Evolutionary conservation across 2,888 invertebrate genomes (phyloP).

Genomic region (Caenorhabditis sp.): DNA sequence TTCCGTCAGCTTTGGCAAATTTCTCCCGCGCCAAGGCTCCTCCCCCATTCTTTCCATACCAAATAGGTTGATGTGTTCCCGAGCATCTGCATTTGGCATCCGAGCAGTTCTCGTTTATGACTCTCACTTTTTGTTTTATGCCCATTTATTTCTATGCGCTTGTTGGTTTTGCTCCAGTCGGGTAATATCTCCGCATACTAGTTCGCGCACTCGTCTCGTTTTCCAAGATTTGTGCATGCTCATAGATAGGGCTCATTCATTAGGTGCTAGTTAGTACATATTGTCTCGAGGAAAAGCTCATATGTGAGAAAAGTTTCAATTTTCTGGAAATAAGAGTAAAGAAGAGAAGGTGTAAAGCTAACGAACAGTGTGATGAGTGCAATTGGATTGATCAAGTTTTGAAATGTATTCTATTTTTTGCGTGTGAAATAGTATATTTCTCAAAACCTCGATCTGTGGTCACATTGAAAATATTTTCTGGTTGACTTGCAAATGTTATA

Average conservation of each 20-base stretch:
- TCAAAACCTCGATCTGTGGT: no score
- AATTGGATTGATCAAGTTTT: no score
- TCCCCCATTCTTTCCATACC: background rate
- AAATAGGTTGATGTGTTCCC: slow-evolving; percentile 22
- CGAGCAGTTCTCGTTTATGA: slow-evolving; percentile 53
- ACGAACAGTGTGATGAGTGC: no score
- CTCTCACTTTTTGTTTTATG: slow-evolving; percentile 64
- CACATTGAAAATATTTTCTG: no score
- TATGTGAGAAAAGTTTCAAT: background rate
- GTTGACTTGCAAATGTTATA: no score
- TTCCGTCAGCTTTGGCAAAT: slow-evolving; percentile 30
- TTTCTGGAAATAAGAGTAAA: slow-evolving; percentile 1
- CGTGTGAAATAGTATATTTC: no score
- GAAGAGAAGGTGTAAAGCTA: background rate
- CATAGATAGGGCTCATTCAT: slow-evolving; percentile 8
- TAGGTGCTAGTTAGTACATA: slow-evolving; percentile 3
- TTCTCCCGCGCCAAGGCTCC: background rate
- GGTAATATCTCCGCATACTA: slow-evolving; percentile 1
- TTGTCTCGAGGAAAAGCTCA: background rate
- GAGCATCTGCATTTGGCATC: slow-evolving; percentile 30
- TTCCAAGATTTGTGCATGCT: slow-evolving; percentile 34
- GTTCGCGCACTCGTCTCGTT: slow-evolving; percentile 18
- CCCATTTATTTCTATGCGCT: slow-evolving; percentile 62
- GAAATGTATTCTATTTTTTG: no score
- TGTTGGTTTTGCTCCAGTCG: slow-evolving; percentile 39